Percentiles rank a stretch among this genome's conserved stretches.
Conservation (phyloP, 92 coral and sea anemone genomes). For the Diadumene lineata region DNA sequence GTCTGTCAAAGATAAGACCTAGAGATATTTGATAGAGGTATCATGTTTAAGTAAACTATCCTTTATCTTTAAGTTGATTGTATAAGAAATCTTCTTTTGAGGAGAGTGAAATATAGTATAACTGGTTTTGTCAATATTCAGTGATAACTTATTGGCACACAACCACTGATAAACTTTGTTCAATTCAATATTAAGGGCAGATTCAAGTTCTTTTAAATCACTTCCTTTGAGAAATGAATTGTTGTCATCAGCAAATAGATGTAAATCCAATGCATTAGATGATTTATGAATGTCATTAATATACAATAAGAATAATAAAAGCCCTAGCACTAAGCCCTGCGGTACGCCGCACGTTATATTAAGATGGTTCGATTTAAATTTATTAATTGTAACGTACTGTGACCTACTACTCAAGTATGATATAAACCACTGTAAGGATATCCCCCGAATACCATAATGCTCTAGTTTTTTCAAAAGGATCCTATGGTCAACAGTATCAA, state of each 20-base stretch:
- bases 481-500: slow-evolving; percentile 40
- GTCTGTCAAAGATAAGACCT: not conserved
- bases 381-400: slow-evolving; percentile 38
- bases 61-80: not conserved
- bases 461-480: slow-evolving; percentile 44
- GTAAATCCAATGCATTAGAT: slow-evolving; percentile 38
- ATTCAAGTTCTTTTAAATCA: slow-evolving; percentile 23
- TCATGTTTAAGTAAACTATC: not conserved
- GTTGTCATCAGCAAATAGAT: slow-evolving; percentile 61
- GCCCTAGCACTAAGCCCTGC: slow-evolving; percentile 55
- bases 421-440: slow-evolving; percentile 28
- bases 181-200: slow-evolving; percentile 34
- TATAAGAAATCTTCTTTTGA: slow-evolving; percentile 24
- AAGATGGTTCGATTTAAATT: slow-evolving; percentile 6
- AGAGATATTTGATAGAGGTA: not conserved
- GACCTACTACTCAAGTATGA: slow-evolving; percentile 31
- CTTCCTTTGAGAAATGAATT: slow-evolving; percentile 15
- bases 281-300: slow-evolving; percentile 38
- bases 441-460: slow-evolving; percentile 35
- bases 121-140: slow-evolving; percentile 51
- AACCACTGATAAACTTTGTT: slow-evolving; percentile 49
- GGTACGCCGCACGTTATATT: slow-evolving; percentile 46
- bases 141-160: slow-evolving; percentile 52
- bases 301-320: slow-evolving; percentile 41
- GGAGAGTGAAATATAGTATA: slow-evolving; percentile 46